These are phyloP conservation scores for Tokudaia tokunoshimensis DNA, from an alignment of 2,797 vertebrate species.

Conservation along the genomic window DNA sequence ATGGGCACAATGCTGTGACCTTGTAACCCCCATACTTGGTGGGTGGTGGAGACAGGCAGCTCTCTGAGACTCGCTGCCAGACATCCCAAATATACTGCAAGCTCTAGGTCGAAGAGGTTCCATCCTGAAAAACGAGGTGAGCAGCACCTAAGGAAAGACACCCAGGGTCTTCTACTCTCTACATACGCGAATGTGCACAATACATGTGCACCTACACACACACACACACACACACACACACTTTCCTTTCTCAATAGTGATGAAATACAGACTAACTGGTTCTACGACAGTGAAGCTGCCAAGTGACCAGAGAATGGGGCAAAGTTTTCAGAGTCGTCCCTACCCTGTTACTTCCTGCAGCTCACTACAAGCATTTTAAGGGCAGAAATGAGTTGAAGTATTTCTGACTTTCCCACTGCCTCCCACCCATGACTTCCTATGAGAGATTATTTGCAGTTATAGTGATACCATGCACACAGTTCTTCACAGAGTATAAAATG, in stretches of 20 bases:
- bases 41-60: not conserved
- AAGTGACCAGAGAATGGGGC: not conserved
- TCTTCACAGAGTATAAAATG: not conserved
- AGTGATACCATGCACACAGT: not conserved
- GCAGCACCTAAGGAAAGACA: not conserved
- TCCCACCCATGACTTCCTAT: slow-evolving; percentile 25
- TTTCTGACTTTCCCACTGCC: not conserved
- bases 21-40: not conserved
- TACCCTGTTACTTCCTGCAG: slow-evolving; percentile 4
- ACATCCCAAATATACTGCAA: no score
- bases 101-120: not conserved
- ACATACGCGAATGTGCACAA: not conserved
- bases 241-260: not conserved
- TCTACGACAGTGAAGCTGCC: not conserved
- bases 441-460: not conserved
- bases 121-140: not conserved
- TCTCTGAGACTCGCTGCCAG: not conserved
- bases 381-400: slow-evolving; percentile 22
- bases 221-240: no score
- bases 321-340: not conserved
- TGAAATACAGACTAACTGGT: not conserved
- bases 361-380: not conserved
- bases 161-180: not conserved
- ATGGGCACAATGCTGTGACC: not conserved
- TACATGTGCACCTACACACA: not conserved